Conservation (phyloP, 2,797 vertebrate species). For the Pteropus rufus region DNA sequence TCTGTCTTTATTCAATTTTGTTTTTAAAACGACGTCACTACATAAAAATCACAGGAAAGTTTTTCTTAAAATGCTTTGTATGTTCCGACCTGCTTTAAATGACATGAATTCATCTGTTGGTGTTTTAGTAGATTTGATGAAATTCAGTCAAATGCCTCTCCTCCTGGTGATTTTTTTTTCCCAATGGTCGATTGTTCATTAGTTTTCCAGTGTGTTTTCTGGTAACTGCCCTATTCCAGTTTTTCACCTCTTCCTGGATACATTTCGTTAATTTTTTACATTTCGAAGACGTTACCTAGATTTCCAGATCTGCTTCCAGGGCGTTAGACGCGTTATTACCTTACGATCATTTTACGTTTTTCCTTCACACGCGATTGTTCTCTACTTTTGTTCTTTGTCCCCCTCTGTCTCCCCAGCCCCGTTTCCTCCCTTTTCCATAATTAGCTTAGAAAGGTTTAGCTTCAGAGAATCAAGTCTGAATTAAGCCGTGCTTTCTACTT, state of each 20-base stretch:
- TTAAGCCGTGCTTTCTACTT: neutral
- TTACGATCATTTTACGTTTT: neutral
- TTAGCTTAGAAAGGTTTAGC: neutral
- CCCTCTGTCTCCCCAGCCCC: accelerated
- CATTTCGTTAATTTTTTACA: neutral
- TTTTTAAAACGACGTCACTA: neutral
- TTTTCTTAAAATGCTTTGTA: neutral
- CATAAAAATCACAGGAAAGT: neutral
- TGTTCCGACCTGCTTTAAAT: neutral
- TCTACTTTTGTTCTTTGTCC: accelerated
- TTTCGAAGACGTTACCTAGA: neutral
- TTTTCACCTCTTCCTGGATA: neutral
- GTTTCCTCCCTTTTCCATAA: neutral
- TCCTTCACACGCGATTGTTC: neutral
- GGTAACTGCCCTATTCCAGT: neutral
- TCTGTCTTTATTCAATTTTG: neutral
- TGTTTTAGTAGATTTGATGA: neutral
- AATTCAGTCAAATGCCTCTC: neutral
- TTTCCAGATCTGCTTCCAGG: neutral
- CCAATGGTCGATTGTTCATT: neutral
- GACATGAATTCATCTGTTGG: neutral
- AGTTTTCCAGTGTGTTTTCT: neutral
- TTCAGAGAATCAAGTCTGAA: neutral
- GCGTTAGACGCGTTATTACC: neutral
- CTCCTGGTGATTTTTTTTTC: neutral